Evolutionary conservation across 1,140 invertebrate genomes (phyloP), one percentile per base, ranked within the genome.

Genomic region (Caenorhabditis brenneri): DNA sequence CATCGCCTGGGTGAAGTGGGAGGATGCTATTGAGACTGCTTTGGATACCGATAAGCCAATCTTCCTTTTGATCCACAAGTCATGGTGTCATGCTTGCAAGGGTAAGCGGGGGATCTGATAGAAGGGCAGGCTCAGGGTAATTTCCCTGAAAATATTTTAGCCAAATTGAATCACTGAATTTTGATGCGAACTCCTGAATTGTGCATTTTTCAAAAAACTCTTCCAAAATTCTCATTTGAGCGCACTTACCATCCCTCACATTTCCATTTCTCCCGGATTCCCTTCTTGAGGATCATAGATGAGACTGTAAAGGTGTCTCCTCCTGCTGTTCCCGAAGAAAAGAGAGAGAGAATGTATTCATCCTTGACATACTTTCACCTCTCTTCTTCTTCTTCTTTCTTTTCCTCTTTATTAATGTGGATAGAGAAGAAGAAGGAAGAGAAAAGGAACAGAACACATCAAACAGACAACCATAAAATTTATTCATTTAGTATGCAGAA

Each of bases 71-170:
- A 89, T 90, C 24, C 89, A 90, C 84, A 90, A 90, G 78, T 86
- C 89, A 7, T 90, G 89, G 89, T 90, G 89, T 51, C 89, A 90
- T 53, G 89, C 89, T 49, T 90, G 89, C 86, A 89, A 89, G 86
- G 81, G 89, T 91, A 80, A 79, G 81, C n/a, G 1, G 9, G 29
- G 22, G 7, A 22, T 16, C 16, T 12, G 12, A 0, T 5, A 65
- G n/a, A 36, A n/a, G n/a, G n/a, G n/a, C n/a, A n/a, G n/a, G n/a
- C n/a, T n/a, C n/a, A n/a, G n/a, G n/a, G n/a, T n/a, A n/a, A n/a
- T n/a, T n/a, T n/a, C n/a, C n/a, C n/a, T n/a, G n/a, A n/a, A n/a
- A n/a, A n/a, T n/a, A n/a, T n/a, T n/a, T n/a, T n/a, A n/a, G n/a
- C n/a, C n/a, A n/a, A n/a, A n/a, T n/a, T n/a, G n/a, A n/a, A n/a